Evolutionary conservation across 1,140 invertebrate species (phyloP).

Genomic region (Drosophila serrata): DNA sequence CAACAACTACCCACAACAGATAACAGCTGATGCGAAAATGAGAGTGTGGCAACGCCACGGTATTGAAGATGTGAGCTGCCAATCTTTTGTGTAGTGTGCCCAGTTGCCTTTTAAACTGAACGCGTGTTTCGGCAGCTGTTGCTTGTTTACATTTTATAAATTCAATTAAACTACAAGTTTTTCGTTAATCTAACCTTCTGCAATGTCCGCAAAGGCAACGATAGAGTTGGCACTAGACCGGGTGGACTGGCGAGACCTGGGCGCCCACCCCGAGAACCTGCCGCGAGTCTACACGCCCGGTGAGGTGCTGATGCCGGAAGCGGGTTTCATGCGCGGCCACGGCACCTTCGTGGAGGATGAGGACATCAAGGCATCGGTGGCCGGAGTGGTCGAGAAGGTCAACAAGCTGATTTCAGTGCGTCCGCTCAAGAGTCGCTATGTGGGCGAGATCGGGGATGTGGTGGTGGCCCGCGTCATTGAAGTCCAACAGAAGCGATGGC

Average conservation of each 20-base stretch:
- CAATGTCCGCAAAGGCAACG: slow-evolving; percentile 69
- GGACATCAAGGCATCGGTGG: slow-evolving; percentile 95
- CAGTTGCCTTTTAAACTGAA: not conserved
- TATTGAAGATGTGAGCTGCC: no score
- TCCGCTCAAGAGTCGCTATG: slow-evolving; percentile 95
- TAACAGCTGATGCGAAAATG: slow-evolving; percentile 10
- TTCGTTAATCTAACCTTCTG: not conserved
- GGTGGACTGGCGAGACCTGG: slow-evolving; percentile 87
- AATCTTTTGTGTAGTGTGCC: not conserved
- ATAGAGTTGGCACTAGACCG: slow-evolving; percentile 87
- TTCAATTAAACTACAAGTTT: not conserved
- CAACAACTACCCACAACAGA: slow-evolving; percentile 41
- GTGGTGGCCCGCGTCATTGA: slow-evolving; percentile 97
- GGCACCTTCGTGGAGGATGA: slow-evolving; percentile 96
- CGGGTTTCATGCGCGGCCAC: slow-evolving; percentile 97
- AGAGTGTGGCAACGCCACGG: no score
- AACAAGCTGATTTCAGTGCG: slow-evolving; percentile 97
- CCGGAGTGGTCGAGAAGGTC: slow-evolving; percentile 96
- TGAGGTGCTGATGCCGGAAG: slow-evolving; percentile 92
- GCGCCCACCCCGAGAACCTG: slow-evolving; percentile 86
- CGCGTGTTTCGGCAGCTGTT: slow-evolving; percentile 42
- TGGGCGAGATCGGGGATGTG: slow-evolving; percentile 98
- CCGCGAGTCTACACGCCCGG: slow-evolving; percentile 93
- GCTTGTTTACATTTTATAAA: slow-evolving; percentile 5
- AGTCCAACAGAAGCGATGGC: slow-evolving; percentile 83